Evolutionary conservation across 1,140 invertebrate species (phyloP).

Genomic region (Thrips palmi): DNA sequence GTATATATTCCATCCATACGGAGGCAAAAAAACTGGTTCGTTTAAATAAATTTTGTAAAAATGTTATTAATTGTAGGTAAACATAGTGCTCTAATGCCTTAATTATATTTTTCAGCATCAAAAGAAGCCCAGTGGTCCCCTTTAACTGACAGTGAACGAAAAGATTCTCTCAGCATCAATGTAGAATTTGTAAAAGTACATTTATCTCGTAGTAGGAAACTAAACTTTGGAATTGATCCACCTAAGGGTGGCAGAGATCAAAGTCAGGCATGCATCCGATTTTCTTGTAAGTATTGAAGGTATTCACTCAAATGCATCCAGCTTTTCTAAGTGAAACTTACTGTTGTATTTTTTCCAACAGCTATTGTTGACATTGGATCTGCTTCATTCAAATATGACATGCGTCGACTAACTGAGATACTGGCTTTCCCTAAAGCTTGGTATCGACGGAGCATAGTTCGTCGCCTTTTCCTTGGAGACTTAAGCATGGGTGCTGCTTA

Average conservation of each 20-base stretch:
- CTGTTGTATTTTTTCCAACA: conserved; percentile 25
- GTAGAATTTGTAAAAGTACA: conserved; percentile 96
- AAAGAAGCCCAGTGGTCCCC: conserved; percentile 76
- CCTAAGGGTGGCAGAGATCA: conserved; percentile 28
- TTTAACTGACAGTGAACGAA: conserved; percentile 70
- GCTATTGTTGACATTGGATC: conserved; percentile 90
- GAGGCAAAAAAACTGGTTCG: conserved; percentile 61
- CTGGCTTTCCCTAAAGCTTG: conserved; percentile 95
- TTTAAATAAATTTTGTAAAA: conserved; percentile 3
- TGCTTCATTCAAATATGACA: conserved; percentile 98
- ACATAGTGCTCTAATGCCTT: neutral
- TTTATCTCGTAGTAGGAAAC: conserved; percentile 69
- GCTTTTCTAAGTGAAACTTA: conserved; percentile 2
- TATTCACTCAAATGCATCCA: neutral
- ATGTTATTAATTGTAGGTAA: conserved; percentile 1
- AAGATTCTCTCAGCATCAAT: conserved; percentile 89
- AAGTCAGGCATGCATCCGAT: conserved; percentile 64
- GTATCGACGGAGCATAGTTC: conserved; percentile 84
- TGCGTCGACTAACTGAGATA: conserved; percentile 92
- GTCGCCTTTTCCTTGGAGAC: conserved; percentile 85
- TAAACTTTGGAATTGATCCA: conserved; percentile 42
- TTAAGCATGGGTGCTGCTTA: conserved; percentile 35
- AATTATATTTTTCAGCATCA: conserved; percentile 19
- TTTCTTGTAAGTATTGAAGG: conserved; percentile 71
- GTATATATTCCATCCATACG: conserved; percentile 95